A percentile compares a stretch with the other conserved stretches of the same genome.
phyloP scores from a whole-genome alignment of 2,888 invertebrate species.

The Heliconius ismenius region DNA sequence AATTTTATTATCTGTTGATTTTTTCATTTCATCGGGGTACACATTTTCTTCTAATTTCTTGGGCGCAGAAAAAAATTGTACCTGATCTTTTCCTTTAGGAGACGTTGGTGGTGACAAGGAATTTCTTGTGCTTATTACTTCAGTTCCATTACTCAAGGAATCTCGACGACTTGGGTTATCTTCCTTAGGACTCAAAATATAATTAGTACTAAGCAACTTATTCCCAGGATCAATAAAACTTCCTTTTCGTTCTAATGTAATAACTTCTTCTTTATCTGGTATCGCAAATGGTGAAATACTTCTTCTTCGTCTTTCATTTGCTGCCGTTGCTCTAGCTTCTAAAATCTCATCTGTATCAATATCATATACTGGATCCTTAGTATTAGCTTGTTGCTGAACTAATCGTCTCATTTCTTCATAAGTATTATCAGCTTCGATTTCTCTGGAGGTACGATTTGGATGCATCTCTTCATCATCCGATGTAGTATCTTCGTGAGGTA shows the following conservation, averaged over 20 bases:
- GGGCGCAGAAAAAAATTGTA: conserved; percentile 63
- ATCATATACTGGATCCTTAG: conserved; percentile 76
- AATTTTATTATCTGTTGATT: conserved; percentile 50
- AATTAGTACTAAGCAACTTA: conserved; percentile 73
- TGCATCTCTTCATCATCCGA: conserved; percentile 75
- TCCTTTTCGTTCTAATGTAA: conserved; percentile 68
- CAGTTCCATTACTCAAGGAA: conserved; percentile 65
- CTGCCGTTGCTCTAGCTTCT: conserved; percentile 72
- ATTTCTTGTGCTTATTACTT: conserved; percentile 50
- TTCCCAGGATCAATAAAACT: conserved; percentile 78
- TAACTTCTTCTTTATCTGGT: conserved; percentile 67
- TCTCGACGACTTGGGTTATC: conserved; percentile 62
- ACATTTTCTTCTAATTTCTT: conserved; percentile 68
- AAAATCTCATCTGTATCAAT: conserved; percentile 72
- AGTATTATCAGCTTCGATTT: conserved; percentile 76
- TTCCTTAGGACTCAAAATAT: conserved; percentile 70
- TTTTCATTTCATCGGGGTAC: conserved; percentile 62
- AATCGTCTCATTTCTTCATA: conserved; percentile 78
- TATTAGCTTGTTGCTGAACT: conserved; percentile 66
- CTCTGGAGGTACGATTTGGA: conserved; percentile 63
- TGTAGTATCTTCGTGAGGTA: conserved; percentile 84
- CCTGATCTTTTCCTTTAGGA: conserved; percentile 64
- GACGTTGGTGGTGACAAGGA: conserved; percentile 64
- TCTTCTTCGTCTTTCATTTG: conserved; percentile 72
- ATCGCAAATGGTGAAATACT: conserved; percentile 80